These are phyloP conservation scores for Julus scanicus DNA, from an alignment of 2,888 invertebrate species.

Conservation along the genomic window DNA sequence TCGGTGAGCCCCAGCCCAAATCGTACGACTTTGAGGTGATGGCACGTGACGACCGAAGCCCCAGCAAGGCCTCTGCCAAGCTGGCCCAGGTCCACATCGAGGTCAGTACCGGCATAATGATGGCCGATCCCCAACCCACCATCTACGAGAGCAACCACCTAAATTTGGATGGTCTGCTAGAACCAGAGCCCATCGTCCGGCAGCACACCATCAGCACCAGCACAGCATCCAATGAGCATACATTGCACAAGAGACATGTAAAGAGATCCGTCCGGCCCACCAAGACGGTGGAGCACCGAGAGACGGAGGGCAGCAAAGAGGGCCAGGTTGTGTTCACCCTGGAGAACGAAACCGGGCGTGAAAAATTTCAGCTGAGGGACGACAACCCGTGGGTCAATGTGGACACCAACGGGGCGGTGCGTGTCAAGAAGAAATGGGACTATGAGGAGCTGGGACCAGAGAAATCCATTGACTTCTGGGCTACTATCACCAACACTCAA, in stretches of 20 bases:
- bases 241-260: conserved; percentile 80
- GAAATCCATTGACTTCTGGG: conserved; percentile 96
- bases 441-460: conserved; percentile 93
- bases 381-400: conserved; percentile 95
- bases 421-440: conserved; percentile 97
- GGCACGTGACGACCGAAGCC: conserved; percentile 82
- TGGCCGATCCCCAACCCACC: conserved; percentile 58
- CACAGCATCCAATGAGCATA: conserved; percentile 66
- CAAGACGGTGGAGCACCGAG: conserved; percentile 90
- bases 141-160: conserved; percentile 58
- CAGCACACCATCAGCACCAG: conserved; percentile 52
- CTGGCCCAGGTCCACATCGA: conserved; percentile 82
- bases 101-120: conserved; percentile 67
- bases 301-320: conserved; percentile 88
- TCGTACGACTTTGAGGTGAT: conserved; percentile 79
- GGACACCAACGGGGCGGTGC: conserved; percentile 89
- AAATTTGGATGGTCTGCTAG: conserved; percentile 57
- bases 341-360: conserved; percentile 90
- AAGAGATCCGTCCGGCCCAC: conserved; percentile 94
- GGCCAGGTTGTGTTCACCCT: conserved; percentile 88
- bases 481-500: conserved; percentile 89
- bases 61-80: conserved; percentile 74
- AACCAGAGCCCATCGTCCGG: conserved; percentile 50
- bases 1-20: conserved; percentile 71
- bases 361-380: conserved; percentile 92